Percentiles rank a stretch among this genome's conserved stretches.
Evolutionary conservation across 2,888 invertebrate species (phyloP).

Genomic region (Junonia oenone): DNA sequence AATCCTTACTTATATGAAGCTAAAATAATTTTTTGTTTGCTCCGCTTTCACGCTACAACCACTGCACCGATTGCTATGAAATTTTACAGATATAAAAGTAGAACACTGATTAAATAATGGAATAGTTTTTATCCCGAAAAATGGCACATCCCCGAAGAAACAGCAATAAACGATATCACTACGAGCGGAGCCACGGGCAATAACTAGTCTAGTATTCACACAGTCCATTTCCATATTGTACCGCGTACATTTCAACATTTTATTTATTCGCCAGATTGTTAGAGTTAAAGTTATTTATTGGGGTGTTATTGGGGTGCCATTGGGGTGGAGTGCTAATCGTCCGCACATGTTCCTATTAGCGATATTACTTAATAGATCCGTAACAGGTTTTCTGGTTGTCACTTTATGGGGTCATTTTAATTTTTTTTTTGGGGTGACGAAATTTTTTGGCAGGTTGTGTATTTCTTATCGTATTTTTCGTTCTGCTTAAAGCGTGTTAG

Average conservation of each 20-base stretch:
- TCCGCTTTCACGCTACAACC: too few species aligned
- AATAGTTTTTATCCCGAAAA: too few species aligned
- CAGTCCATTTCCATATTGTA: conserved; percentile 17
- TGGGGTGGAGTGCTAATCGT: conserved; percentile 19
- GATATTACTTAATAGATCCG: conserved; percentile 23
- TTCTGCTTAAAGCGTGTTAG: not conserved
- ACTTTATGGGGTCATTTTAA: conserved; percentile 14
- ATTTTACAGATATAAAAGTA: too few species aligned
- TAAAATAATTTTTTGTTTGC: too few species aligned
- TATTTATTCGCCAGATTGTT: not conserved
- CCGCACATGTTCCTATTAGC: conserved; percentile 19
- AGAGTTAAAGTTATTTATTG: not conserved
- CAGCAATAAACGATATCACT: too few species aligned
- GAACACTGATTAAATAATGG: too few species aligned
- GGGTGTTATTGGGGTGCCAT: too few species aligned
- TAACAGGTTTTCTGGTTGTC: conserved; percentile 29
- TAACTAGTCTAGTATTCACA: too few species aligned
- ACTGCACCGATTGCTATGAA: too few species aligned
- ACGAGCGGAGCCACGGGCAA: too few species aligned
- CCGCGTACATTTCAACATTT: not conserved
- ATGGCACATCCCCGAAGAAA: too few species aligned
- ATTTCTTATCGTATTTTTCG: not conserved
- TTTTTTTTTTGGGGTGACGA: conserved; percentile 4
- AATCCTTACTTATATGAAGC: too few species aligned
- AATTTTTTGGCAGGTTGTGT: not conserved